Conservation (phyloP, 1,140 invertebrate species). For the Trachelipus rathkii region DNA sequence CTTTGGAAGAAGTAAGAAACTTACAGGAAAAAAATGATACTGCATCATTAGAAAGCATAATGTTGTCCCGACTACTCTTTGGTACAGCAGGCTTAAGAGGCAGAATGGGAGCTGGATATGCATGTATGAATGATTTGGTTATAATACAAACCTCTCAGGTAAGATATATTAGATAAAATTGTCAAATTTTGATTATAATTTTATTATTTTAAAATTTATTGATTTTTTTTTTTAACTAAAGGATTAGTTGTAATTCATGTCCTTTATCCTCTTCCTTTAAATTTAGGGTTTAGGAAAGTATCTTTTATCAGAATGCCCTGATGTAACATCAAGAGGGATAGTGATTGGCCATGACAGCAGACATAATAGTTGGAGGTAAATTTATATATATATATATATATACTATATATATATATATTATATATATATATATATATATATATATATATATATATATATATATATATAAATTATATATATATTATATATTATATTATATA, state of each 20-base stretch:
- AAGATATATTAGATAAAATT: background rate
- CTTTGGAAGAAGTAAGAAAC: constrained; percentile 25
- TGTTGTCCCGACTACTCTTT: constrained; percentile 28
- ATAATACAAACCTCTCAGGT: constrained; percentile 84
- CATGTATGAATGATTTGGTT: constrained; percentile 90
- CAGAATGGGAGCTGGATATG: constrained; percentile 31
- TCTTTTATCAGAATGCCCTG: constrained; percentile 56
- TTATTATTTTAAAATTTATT: background rate
- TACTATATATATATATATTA: background rate
- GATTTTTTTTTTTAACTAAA: background rate
- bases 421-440: constrained; percentile 15
- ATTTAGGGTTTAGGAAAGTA: constrained; percentile 77
- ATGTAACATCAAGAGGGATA: constrained; percentile 62
- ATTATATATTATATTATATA: background rate
- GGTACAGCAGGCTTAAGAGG: constrained; percentile 28
- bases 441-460: background rate
- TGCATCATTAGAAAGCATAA: constrained; percentile 28
- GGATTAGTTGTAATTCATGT: background rate
- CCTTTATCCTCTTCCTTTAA: background rate
- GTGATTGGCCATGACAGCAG: constrained; percentile 93
- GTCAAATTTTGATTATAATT: background rate
- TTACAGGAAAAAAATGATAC: constrained; percentile 20
- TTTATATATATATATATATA: background rate
- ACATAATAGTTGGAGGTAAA: constrained; percentile 81
- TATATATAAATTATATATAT: background rate